Percentiles rank a stretch among this genome's conserved stretches.
phyloP scores from a whole-genome alignment of 2,888 invertebrate genomes.

The Parnassius glacialis region DNA sequence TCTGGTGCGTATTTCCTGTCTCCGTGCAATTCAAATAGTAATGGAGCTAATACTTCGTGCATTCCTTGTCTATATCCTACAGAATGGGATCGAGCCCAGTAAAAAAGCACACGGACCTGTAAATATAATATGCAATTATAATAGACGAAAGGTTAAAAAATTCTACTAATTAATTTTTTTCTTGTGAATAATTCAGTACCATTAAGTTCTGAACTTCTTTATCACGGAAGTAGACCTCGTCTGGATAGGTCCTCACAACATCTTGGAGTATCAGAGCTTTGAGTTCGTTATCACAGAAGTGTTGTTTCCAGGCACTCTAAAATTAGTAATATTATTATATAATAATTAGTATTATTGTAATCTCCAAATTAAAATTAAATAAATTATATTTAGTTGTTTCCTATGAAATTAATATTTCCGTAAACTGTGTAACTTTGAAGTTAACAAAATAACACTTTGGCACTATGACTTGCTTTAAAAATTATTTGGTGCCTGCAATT shows the following conservation, averaged over 20 bases:
- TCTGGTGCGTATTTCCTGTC: conserved; percentile 81
- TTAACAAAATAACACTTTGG: too few relatives aligned
- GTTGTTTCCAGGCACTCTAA: conserved; percentile 91
- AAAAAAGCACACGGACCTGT: conserved; percentile 80
- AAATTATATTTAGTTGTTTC: too few relatives aligned
- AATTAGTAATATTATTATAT: not conserved
- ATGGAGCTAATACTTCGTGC: conserved; percentile 92
- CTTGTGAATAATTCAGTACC: conserved; percentile 58
- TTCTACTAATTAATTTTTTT: too few relatives aligned
- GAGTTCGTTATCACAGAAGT: conserved; percentile 90
- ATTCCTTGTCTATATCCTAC: conserved; percentile 92
- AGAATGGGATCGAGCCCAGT: conserved; percentile 84
- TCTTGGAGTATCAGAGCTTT: conserved; percentile 88
- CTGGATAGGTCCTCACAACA: conserved; percentile 91
- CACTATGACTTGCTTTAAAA: too few relatives aligned
- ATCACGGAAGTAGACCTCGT: conserved; percentile 88
- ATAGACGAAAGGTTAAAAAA: too few relatives aligned
- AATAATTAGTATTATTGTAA: not conserved
- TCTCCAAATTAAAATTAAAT: too few relatives aligned
- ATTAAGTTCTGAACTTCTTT: conserved; percentile 85
- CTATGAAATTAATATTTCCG: too few relatives aligned
- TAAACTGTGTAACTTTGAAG: too few relatives aligned
- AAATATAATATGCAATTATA: conserved; percentile 2
- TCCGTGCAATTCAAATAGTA: conserved; percentile 87
- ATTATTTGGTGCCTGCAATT: too few relatives aligned